Conservation (phyloP, 2,888 invertebrate genomes). For the Melanophora roralis region DNA sequence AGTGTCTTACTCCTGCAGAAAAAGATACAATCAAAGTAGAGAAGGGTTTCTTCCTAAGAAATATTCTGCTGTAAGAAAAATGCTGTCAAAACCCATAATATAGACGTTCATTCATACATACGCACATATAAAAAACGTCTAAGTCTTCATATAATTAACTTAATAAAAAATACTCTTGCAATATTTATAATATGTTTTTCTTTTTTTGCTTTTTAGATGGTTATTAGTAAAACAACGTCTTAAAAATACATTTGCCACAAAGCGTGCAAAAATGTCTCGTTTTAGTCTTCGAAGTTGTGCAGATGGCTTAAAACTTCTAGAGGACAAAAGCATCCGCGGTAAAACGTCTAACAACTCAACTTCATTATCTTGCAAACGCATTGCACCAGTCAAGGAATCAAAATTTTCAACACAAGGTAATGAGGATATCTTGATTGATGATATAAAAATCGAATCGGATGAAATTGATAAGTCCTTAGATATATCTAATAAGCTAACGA, state of each 20-base stretch:
- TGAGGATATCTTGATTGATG: slow-evolving; percentile 47
- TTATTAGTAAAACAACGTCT: neutral
- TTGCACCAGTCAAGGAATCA: slow-evolving; percentile 50
- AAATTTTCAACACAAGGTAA: slow-evolving; percentile 26
- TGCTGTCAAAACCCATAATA: too few relatives aligned
- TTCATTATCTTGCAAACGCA: slow-evolving; percentile 55
- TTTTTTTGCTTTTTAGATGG: slow-evolving; percentile 12
- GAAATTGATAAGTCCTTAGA: slow-evolving; percentile 54
- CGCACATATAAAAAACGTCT: too few relatives aligned
- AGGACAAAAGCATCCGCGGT: slow-evolving; percentile 64
- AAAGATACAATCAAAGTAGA: too few relatives aligned
- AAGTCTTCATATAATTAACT: too few relatives aligned
- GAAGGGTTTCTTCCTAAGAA: too few relatives aligned
- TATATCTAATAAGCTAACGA: slow-evolving; percentile 40
- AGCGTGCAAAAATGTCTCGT: slow-evolving; percentile 69
- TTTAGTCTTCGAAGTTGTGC: slow-evolving; percentile 70
- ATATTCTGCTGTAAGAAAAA: too few relatives aligned
- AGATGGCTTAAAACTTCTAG: slow-evolving; percentile 70
- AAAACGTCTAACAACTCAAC: slow-evolving; percentile 60
- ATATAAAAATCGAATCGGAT: slow-evolving; percentile 60
- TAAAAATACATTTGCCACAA: neutral
- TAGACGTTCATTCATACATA: too few relatives aligned
- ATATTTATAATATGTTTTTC: neutral
- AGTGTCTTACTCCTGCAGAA: too few relatives aligned
- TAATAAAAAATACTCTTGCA: neutral